Evolutionary conservation across 2,797 vertebrate species (phyloP), one percentile per base, ranked within the genome.

Genomic region (Coreius guichenoti): DNA sequence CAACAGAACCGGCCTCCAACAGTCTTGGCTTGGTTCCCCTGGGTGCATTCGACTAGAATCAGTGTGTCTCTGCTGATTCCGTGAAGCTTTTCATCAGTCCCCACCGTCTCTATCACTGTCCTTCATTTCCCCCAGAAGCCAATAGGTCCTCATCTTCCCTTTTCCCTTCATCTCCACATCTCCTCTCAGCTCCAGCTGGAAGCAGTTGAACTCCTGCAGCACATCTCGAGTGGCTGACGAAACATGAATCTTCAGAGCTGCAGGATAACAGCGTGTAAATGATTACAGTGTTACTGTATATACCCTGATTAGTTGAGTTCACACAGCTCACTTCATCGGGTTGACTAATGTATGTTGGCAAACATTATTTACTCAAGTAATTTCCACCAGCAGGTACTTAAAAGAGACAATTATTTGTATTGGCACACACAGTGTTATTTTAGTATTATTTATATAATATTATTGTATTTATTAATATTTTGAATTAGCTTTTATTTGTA

Each of bases 121-220:
- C 39, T 90, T 87, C 4, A 87, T 93, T 90, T 97, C 97, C 2
- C 97, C 96, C 80, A 96, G 91, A 19, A 98, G 94, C 97, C 97
- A 98, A 86, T 97, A 98, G 1, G 97, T 98, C 89, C 95, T 95
- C 93, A 98, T 95, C 91, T 95, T 97, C 1, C 97, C 97, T 91
- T 98, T 98, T 54, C 97, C 97, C 93, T 98, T 99, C 93, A 99
- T 93, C 88, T 97, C 96, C 26, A 98, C 93, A 1, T 97, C 96
- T 1, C 97, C 97, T 82, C 97, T 91, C 75, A 95, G 95, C 92
- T 98, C 96, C 92, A 98, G 92, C 88, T 96, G 95, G 31, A 99
- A 98, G 85, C 96, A 95, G 88, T 95, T 95, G 16, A 97, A 97
- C 86, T 98, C 97, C 88, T 95, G 94, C 89, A 99, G 94, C 76